Percentiles rank a stretch among this genome's conserved stretches.
Conservation (phyloP, 2,888 invertebrate species). For the Augiades crinisus region DNA sequence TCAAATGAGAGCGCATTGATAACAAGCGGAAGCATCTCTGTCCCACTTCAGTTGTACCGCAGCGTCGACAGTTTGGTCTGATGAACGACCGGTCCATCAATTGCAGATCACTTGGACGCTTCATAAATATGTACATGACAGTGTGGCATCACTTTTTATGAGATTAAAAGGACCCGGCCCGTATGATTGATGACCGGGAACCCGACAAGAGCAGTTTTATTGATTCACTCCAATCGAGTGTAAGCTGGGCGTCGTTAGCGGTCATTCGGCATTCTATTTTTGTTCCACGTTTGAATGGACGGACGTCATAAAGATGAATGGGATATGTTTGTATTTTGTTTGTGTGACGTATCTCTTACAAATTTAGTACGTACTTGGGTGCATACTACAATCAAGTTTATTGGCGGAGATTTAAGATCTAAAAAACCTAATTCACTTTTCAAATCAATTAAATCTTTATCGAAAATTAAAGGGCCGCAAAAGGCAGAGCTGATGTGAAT, state of each 20-base stretch:
- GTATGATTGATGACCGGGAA: slow-evolving; percentile 47
- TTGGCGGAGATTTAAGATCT: no score
- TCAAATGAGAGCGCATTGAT: no score
- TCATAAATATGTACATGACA: slow-evolving; percentile 77
- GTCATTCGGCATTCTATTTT: slow-evolving; percentile 28
- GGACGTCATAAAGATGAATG: slow-evolving; percentile 13
- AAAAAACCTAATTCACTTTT: no score
- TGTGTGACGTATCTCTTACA: background rate
- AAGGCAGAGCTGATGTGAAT: no score
- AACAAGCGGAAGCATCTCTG: no score
- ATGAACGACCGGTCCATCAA: slow-evolving; percentile 69
- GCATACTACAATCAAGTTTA: no score
- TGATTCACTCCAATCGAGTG: slow-evolving; percentile 60
- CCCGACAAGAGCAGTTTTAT: slow-evolving; percentile 52
- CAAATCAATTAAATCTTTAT: no score
- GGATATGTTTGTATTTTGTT: background rate
- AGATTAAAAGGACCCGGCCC: slow-evolving; percentile 43
- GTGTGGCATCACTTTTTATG: slow-evolving; percentile 69
- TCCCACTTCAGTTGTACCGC: slow-evolving; percentile 40
- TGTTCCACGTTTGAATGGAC: slow-evolving; percentile 14
- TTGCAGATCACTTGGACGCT: slow-evolving; percentile 68
- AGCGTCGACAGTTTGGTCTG: slow-evolving; percentile 49
- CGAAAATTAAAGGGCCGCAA: no score
- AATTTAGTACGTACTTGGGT: background rate
- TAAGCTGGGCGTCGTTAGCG: slow-evolving; percentile 33